A percentile compares a stretch with the other conserved stretches of the same genome.
Evolutionary conservation across 2,888 invertebrate genomes (phyloP).

Genomic region (Chrysina gloriosa): DNA sequence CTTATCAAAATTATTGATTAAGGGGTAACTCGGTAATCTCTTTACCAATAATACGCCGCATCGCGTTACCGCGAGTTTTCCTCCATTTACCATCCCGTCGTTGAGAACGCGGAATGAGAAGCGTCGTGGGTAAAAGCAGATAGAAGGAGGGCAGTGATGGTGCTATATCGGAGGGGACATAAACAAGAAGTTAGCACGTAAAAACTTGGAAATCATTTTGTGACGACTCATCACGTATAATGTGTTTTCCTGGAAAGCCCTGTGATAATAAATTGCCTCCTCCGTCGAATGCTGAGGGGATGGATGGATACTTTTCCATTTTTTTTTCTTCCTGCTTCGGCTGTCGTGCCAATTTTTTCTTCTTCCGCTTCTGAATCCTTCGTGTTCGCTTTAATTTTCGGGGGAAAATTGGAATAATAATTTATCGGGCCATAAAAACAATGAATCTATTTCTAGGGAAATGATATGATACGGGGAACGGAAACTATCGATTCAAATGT

Average conservation of each 20-base stretch:
- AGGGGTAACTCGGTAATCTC: neutral
- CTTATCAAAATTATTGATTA: constrained; percentile 11
- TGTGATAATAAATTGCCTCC: constrained; percentile 30
- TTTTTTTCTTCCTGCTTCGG: constrained; percentile 9
- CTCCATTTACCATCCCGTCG: neutral
- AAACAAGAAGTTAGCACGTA: constrained; percentile 54
- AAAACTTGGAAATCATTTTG: constrained; percentile 54
- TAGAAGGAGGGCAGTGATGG: neutral
- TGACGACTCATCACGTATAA: constrained; percentile 38
- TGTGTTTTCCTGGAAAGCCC: constrained; percentile 30
- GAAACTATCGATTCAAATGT: constrained; percentile 7
- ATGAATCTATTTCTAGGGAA: constrained; percentile 17
- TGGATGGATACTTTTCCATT: constrained; percentile 26
- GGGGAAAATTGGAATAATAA: constrained; percentile 30
- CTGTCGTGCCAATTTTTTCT: constrained; percentile 21
- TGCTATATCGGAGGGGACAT: constrained; percentile 32
- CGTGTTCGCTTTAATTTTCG: constrained; percentile 24
- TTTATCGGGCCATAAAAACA: constrained; percentile 22
- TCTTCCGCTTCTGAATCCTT: neutral
- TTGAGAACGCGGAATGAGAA: neutral
- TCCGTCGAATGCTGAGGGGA: constrained; percentile 24
- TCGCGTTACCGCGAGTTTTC: neutral
- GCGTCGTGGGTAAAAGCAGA: neutral
- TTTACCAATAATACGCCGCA: neutral
- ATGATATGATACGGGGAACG: constrained; percentile 11